These are phyloP conservation scores for Kryptolebias marmoratus DNA, from an alignment of 2,113 vertebrate species.

Conservation along the genomic window DNA sequence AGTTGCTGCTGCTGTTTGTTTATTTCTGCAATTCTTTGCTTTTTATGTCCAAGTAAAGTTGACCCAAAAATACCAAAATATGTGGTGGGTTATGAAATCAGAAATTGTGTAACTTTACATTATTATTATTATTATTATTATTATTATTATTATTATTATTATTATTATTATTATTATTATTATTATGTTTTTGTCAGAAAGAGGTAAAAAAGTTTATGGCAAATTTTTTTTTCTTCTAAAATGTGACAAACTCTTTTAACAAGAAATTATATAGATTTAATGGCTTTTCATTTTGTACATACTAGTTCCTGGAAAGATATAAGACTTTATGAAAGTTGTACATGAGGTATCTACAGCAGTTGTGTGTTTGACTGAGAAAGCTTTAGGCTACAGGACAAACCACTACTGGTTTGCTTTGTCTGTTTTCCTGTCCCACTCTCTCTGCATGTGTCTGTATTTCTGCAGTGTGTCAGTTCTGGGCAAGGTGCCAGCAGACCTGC, in stretches of 20 bases:
- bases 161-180: no score
- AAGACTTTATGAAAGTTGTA: neutral
- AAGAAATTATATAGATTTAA: no score
- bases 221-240: no score
- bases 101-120: neutral
- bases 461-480: slow-evolving; percentile 64
- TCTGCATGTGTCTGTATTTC: slow-evolving; percentile 60
- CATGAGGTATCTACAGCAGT: neutral
- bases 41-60: slow-evolving; percentile 2
- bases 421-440: slow-evolving; percentile 52
- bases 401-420: slow-evolving; percentile 55
- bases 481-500: slow-evolving; percentile 64
- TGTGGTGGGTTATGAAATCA: neutral
- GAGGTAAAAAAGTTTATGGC: no score
- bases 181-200: neutral
- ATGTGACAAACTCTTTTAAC: no score
- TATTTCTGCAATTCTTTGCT: slow-evolving; percentile 10
- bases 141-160: no score
- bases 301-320: neutral
- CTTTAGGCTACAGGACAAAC: slow-evolving; percentile 48
- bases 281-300: neutral
- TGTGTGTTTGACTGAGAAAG: slow-evolving; percentile 15
- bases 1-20: slow-evolving; percentile 22
- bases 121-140: no score
- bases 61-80: neutral